Evolutionary conservation across 2,113 vertebrate species (phyloP).

Genomic region (Trematocara variabile): DNA sequence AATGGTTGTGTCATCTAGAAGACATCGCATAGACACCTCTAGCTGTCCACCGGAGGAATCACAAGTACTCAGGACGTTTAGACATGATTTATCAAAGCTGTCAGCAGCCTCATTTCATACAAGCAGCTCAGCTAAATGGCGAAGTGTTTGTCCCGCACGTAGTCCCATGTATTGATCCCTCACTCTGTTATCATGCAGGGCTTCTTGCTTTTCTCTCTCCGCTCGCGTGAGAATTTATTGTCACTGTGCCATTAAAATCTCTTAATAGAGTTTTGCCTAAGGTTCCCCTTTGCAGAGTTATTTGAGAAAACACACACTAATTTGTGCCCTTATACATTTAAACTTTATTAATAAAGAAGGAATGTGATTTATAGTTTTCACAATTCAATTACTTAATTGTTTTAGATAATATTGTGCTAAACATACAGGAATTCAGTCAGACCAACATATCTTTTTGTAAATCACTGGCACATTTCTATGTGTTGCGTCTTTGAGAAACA

Average conservation of each 20-base stretch:
- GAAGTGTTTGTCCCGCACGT: conserved; percentile 26
- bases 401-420: neutral
- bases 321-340: neutral
- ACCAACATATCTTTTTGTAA: neutral
- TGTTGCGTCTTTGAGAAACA: neutral
- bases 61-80: neutral
- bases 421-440: neutral
- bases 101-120: conserved; percentile 10
- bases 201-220: conserved; percentile 19
- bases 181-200: conserved; percentile 14
- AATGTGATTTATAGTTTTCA: neutral
- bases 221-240: neutral
- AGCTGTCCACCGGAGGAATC: neutral
- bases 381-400: neutral
- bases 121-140: conserved; percentile 1
- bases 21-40: neutral
- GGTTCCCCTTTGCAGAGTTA: neutral
- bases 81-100: conserved; percentile 35
- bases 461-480: neutral
- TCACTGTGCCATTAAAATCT: conserved; percentile 8
- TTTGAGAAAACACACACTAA: neutral
- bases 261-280: neutral
- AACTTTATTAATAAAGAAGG: neutral
- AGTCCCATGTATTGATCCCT: conserved; percentile 37
- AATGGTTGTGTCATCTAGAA: neutral